Evolutionary conservation across 2,888 invertebrate genomes (phyloP).

Genomic region (Philereme vetulata): DNA sequence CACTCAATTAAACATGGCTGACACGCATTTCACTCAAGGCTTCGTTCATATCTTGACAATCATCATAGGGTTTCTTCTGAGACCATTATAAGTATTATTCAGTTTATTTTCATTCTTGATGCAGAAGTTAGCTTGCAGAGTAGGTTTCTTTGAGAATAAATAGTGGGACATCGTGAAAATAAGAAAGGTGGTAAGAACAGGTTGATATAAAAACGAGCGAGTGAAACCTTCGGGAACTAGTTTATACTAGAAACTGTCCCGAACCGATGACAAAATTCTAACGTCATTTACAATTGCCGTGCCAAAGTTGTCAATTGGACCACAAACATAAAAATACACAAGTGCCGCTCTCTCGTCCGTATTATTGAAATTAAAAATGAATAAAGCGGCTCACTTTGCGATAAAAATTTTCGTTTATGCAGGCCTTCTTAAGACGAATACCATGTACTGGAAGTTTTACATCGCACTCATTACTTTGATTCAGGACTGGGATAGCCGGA

Average conservation of each 20-base stretch:
- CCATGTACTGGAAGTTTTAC: constrained; percentile 60
- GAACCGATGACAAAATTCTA: constrained; percentile 14
- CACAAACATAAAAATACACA: constrained; percentile 31
- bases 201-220: neutral
- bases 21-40: neutral
- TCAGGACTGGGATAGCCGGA: constrained; percentile 50
- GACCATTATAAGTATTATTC: no score
- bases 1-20: neutral
- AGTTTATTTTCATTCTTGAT: no score
- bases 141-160: no score
- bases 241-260: constrained; percentile 5
- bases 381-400: constrained; percentile 44
- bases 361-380: constrained; percentile 44
- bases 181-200: no score
- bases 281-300: constrained; percentile 10
- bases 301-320: constrained; percentile 33
- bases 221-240: neutral
- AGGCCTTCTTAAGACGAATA: constrained; percentile 46
- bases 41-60: neutral
- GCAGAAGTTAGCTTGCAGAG: no score
- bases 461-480: constrained; percentile 49
- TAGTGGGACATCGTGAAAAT: no score
- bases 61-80: neutral
- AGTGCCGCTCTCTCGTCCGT: constrained; percentile 31
- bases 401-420: constrained; percentile 55